Conservation (phyloP, 2,888 invertebrate genomes). For the Caenorhabditis wallacei region DNA sequence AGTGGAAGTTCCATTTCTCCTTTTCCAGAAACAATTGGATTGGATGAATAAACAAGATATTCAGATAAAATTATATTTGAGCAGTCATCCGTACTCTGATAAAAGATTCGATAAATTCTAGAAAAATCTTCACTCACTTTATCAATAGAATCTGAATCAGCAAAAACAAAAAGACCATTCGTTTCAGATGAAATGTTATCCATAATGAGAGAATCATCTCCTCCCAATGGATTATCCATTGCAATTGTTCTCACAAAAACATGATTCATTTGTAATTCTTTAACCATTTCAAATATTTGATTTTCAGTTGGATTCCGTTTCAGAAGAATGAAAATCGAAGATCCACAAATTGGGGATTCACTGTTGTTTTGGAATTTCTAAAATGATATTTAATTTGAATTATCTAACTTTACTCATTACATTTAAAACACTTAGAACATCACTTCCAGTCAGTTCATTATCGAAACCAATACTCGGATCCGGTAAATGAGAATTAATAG, state of each 20-base stretch:
- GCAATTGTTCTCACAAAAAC: slow-evolving; percentile 16
- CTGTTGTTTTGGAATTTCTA: background rate
- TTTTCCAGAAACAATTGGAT: background rate
- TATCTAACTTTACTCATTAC: background rate
- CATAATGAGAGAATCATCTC: background rate
- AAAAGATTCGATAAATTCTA: background rate
- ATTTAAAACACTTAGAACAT: background rate
- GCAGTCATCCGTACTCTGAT: background rate
- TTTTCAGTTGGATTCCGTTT: background rate
- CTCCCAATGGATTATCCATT: background rate
- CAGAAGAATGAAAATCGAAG: background rate
- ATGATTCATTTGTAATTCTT: background rate
- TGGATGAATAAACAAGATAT: slow-evolving; percentile 8
- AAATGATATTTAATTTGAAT: background rate
- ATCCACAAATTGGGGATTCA: background rate
- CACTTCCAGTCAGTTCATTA: background rate
- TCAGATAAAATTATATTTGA: background rate
- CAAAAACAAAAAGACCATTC: slow-evolving; percentile 1
- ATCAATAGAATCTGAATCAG: background rate
- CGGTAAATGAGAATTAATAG: background rate
- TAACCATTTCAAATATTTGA: background rate
- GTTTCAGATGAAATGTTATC: slow-evolving; percentile 3
- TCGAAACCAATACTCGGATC: background rate
- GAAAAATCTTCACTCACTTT: no score
- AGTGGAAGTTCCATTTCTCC: background rate